Evolutionary conservation across 1,140 invertebrate genomes (phyloP), one percentile per base, ranked within the genome.

Genomic region (Mya arenaria): DNA sequence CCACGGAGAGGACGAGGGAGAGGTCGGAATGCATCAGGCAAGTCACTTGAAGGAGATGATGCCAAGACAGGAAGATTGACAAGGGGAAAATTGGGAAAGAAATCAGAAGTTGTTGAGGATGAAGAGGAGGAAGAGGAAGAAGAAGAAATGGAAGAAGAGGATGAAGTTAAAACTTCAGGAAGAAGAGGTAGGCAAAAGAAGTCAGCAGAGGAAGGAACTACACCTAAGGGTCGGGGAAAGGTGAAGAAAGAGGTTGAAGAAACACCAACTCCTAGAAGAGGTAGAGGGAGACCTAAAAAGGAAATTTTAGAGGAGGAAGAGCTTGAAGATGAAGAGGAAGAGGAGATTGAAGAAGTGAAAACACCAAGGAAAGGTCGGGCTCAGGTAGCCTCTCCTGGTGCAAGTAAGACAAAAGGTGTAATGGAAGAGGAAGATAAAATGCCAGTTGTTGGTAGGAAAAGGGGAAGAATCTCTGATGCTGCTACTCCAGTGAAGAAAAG

Each of bases 81-180:
- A 41, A 58, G 23, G 63, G 28, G 81, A 4, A 87, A 74, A 72
- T 44, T 56, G 41, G 60, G 44, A 28, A 65, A 78, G 34, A 36
- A 65, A 71, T 41, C 52, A 17, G 65, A 84, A 58, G 73, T 79
- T 17, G 63, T 62, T 60, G 84, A 65, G 36, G 87, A 66, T 72
- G 85, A 56, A 73, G 85, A 41, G 41, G 80, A 85, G 60, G 39
- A 62, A 15, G 68, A 84, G 44, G 66, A 56, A 28, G 84, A 86
- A 62, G 82, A 77, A 48, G 60, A 74, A 63, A 17, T 75, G 34
- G 37, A 37, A 58, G 87, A 86, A 32, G 72, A 79, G 48, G 34
- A 62, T 8, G 69, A 79, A 39, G 34, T 78, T 60, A 52, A 82
- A 56, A 85, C 55, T 28, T 28, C 83, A 28, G 58, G 17, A 32